Conservation (phyloP, 2,888 invertebrate species). For the Metallyticus violacea region DNA sequence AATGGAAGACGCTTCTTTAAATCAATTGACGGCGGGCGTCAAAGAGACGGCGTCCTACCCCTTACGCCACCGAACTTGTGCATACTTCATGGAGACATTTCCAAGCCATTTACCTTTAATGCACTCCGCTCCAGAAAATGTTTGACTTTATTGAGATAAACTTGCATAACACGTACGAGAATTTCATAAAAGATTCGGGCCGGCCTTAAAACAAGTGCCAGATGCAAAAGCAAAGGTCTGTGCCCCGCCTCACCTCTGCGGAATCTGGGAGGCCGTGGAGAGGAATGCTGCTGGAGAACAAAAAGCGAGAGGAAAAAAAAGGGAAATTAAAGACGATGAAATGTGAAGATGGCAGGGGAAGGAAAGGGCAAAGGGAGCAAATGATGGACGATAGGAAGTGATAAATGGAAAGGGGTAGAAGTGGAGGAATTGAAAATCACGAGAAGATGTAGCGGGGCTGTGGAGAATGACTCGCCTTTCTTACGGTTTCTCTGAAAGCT, state of each 20-base stretch:
- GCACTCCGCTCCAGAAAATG: slow-evolving; percentile 32
- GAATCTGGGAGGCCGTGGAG: slow-evolving; percentile 1
- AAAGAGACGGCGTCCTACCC: neutral
- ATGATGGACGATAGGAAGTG: neutral
- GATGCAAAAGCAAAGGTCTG: neutral
- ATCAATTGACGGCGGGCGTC: neutral
- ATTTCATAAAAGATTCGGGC: slow-evolving; percentile 27
- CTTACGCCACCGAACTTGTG: neutral
- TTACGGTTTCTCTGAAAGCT: too few species aligned
- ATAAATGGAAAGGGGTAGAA: neutral
- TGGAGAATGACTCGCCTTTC: neutral
- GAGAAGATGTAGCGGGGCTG: neutral
- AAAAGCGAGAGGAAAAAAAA: slow-evolving; percentile 8
- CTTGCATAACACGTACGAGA: slow-evolving; percentile 27
- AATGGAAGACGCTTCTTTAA: neutral
- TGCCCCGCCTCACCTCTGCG: too few species aligned
- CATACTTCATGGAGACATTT: too few species aligned
- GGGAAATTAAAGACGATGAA: slow-evolving; percentile 17
- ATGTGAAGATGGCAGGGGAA: neutral
- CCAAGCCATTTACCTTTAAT: slow-evolving; percentile 29
- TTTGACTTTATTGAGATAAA: slow-evolving; percentile 26
- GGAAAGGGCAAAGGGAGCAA: neutral
- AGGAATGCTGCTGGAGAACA: neutral
- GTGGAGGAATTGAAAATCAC: neutral
- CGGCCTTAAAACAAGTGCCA: neutral